Base-by-base conservation (phyloP, 2,888 invertebrate genomes). In the Liopterus haemorrhoidalis region DNA sequence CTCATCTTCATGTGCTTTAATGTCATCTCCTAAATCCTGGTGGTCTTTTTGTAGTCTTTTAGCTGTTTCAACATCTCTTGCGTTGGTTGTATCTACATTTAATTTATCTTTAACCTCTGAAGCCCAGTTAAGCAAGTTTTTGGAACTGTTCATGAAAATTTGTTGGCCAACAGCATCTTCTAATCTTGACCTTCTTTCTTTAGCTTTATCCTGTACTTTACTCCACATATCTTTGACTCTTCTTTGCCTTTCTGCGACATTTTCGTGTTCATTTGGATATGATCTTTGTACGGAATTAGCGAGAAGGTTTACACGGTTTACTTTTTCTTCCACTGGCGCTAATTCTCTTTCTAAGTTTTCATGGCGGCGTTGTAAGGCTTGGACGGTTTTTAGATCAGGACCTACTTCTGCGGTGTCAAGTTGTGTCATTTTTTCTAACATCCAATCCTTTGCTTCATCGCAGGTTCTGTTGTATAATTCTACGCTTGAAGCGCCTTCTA, bases 391-490 rank as follows among this genome's bases (percentile, higher is more conserved):
- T 28, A 95, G 73, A 69, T 95, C 95, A 2, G 85, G 82, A 0
- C 89, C 91, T 2, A 84, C 65, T 22, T 81, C 81, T 0, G 79
- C 78, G 0, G 79, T 81, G 31, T 90, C 91, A 46, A 95, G 67
- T 64, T 93, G 91, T 49, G 84, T 82, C 73, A 91, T 89, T 69
- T 97, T 97, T 70, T 96, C 96, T 41, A 82, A 74, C 87, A 99
- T 96, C 96, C 97, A 97, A 62, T 94, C 94, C 53, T 86, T 81
- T 0, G 95, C 91, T 65, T 97, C 97, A 62, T 93, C 94, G 67
- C 96, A 97, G 0, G 92, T 91, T 41, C 94, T 85, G 61, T 92
- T 84, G 73, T 96, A 99, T 5, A 96, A 72, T 64, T 96, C 96
- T 57, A 99, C 93, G 61, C 90, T 90, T 15, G 28, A 36, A 3